Evolutionary conservation across 2,113 vertebrate species (phyloP).

Genomic region (Pteruthius melanotis): DNA sequence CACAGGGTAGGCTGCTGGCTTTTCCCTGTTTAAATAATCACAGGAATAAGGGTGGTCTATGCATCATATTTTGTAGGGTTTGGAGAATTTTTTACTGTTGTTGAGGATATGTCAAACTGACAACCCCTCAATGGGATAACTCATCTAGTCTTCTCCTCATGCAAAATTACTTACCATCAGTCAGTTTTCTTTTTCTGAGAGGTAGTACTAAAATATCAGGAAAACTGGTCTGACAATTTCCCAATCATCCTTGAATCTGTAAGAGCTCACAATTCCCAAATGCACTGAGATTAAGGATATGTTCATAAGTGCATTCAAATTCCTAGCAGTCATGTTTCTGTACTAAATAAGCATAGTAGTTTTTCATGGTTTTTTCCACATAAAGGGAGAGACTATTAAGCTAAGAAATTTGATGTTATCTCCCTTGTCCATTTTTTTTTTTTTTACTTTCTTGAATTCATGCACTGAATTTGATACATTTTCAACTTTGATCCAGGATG

Average conservation of each 20-base stretch:
- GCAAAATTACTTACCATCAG: background rate
- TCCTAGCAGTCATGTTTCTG: background rate
- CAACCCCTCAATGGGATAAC: background rate
- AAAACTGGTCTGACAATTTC: background rate
- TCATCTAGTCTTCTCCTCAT: background rate
- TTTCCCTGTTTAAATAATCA: background rate
- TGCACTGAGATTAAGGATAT: background rate
- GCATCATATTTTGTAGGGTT: background rate
- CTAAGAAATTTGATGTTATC: background rate
- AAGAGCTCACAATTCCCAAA: background rate
- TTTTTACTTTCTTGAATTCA: background rate
- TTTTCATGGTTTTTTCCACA: accelerated
- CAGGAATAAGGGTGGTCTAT: background rate
- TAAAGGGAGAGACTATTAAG: background rate
- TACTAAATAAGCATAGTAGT: background rate
- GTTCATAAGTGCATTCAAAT: background rate
- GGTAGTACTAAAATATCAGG: background rate
- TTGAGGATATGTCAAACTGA: background rate
- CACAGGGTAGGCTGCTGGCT: background rate
- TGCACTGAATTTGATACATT: background rate
- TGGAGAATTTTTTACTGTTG: background rate
- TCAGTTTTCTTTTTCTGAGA: background rate
- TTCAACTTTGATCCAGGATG: background rate
- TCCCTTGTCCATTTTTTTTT: background rate
- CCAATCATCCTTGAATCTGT: background rate